A percentile compares a stretch with the other conserved stretches of the same genome.
These are phyloP conservation scores for Brachyalestes nurse DNA, from an alignment of 2,797 vertebrate species.

Conservation along the genomic window DNA sequence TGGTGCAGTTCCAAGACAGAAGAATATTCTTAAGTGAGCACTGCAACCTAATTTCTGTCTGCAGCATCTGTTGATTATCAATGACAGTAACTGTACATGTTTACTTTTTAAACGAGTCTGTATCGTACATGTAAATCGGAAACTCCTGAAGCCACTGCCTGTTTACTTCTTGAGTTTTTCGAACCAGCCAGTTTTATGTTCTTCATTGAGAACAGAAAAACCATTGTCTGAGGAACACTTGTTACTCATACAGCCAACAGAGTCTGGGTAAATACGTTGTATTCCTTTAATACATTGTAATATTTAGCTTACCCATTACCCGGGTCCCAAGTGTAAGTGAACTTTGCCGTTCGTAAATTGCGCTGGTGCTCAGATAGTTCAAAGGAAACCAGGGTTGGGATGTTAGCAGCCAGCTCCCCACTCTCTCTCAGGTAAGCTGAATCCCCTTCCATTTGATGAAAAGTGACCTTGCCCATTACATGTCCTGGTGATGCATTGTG, in stretches of 20 bases:
- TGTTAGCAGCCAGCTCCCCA: constrained; percentile 74
- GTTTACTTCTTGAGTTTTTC: not conserved
- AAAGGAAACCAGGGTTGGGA: constrained; percentile 81
- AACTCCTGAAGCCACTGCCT: not conserved
- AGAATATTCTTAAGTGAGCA: not conserved
- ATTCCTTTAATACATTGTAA: not conserved
- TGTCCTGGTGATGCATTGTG: constrained; percentile 58
- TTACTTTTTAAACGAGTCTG: too few relatives aligned
- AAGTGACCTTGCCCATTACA: constrained; percentile 80
- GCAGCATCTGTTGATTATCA: not conserved
- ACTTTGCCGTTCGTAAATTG: constrained; percentile 76
- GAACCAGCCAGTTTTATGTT: not conserved
- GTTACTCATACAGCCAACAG: not conserved
- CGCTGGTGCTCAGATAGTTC: constrained; percentile 80
- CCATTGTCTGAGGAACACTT: not conserved
- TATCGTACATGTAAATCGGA: not conserved
- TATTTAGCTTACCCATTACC: constrained; percentile 82
- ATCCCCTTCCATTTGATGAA: constrained; percentile 82
- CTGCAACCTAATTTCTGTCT: not conserved
- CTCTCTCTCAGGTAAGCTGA: constrained; percentile 68
- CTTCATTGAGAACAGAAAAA: not conserved
- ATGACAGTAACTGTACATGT: too few relatives aligned
- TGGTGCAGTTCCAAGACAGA: not conserved
- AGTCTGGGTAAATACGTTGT: too few relatives aligned
- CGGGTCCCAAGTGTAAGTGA: constrained; percentile 87